phyloP scores from a whole-genome alignment of 2,888 invertebrate genomes.

The Spisula subtruncata region DNA sequence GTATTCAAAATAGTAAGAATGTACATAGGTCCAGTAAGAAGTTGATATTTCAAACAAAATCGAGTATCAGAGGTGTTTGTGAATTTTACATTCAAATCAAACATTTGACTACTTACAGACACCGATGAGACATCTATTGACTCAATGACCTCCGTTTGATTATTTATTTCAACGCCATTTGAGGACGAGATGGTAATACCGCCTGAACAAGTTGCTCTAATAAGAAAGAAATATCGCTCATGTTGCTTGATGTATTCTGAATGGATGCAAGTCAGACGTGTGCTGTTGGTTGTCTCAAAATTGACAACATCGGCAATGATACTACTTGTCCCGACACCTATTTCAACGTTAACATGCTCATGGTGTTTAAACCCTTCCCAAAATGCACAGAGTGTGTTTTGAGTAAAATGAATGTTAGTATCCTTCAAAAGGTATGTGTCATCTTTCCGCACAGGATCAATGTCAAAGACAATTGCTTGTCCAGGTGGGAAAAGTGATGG shows the following conservation, averaged over 20 bases:
- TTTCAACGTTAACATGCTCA: constrained; percentile 35
- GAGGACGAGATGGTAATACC: constrained; percentile 57
- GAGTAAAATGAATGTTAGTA: constrained; percentile 44
- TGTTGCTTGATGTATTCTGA: neutral
- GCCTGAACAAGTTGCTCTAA: constrained; percentile 57
- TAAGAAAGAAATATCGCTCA: constrained; percentile 35
- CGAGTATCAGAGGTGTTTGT: neutral
- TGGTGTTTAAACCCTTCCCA: constrained; percentile 61
- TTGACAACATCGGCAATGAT: constrained; percentile 43
- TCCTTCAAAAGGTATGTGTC: neutral
- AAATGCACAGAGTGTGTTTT: constrained; percentile 40
- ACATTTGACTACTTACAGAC: neutral
- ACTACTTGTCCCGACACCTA: constrained; percentile 54
- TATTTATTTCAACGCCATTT: constrained; percentile 43
- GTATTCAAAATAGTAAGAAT: neutral
- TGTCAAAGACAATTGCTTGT: constrained; percentile 57
- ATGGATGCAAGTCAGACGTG: neutral
- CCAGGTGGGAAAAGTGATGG: constrained; percentile 69
- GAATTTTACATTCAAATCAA: neutral
- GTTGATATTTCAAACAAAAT: neutral
- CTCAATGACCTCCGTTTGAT: constrained; percentile 18
- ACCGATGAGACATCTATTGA: constrained; percentile 6
- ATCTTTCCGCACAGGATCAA: constrained; percentile 34
- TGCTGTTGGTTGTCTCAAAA: neutral
- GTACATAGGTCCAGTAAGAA: neutral